phyloP scores from a whole-genome alignment of 2,888 invertebrate species.

The Apodemia zela region DNA sequence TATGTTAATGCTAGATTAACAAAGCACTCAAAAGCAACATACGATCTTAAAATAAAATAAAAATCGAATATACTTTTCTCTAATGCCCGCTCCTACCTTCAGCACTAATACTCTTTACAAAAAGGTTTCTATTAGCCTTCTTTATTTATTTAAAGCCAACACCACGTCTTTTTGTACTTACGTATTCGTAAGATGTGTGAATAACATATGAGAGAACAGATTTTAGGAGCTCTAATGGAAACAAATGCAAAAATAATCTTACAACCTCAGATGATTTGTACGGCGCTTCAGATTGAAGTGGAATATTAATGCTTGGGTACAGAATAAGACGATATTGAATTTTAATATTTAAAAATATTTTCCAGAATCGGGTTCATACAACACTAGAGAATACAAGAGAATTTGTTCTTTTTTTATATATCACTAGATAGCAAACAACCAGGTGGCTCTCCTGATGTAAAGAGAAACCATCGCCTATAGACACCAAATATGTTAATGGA shows the following conservation, averaged over 20 bases:
- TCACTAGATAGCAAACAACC: too few relatives aligned
- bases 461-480: too few relatives aligned
- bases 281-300: background rate
- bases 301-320: background rate
- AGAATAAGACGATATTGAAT: background rate
- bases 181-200: conserved; percentile 5
- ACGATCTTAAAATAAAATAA: too few relatives aligned
- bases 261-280: conserved; percentile 6
- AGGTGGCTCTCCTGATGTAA: too few relatives aligned
- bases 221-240: background rate
- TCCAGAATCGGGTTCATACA: too few relatives aligned
- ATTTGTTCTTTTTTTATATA: too few relatives aligned
- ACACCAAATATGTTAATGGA: too few relatives aligned
- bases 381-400: too few relatives aligned
- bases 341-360: too few relatives aligned
- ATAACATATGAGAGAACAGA: conserved; percentile 4
- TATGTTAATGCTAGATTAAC: too few relatives aligned
- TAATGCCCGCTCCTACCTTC: background rate
- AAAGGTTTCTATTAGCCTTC: conserved; percentile 10
- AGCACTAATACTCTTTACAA: background rate
- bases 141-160: conserved; percentile 7
- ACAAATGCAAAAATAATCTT: conserved; percentile 7
- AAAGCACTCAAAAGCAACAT: too few relatives aligned
- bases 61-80: too few relatives aligned
- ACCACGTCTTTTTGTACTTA: conserved; percentile 6